Evolutionary conservation across 2,888 invertebrate species (phyloP).

Genomic region (Lasius platythorax): DNA sequence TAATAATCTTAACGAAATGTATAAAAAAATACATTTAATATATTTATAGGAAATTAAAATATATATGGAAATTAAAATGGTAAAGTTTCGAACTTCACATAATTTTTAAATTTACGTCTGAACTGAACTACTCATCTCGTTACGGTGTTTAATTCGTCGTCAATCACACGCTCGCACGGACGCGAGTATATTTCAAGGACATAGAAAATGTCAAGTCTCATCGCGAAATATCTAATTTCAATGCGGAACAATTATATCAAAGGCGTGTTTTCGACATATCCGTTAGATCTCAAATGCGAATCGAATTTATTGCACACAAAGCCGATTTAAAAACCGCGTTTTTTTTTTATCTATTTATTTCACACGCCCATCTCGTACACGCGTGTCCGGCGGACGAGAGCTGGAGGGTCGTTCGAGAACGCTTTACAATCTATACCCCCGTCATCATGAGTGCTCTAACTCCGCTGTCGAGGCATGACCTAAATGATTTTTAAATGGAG

Average conservation of each 20-base stretch:
- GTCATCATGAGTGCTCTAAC: slow-evolving; percentile 69
- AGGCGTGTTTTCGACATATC: slow-evolving; percentile 33
- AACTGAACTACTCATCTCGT: neutral
- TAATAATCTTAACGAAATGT: too few relatives aligned
- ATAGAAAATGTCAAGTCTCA: slow-evolving; percentile 10
- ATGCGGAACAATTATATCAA: slow-evolving; percentile 34
- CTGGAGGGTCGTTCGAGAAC: slow-evolving; percentile 64
- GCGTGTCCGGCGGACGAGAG: slow-evolving; percentile 62
- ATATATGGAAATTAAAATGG: neutral
- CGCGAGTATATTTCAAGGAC: neutral
- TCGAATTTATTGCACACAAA: slow-evolving; percentile 61
- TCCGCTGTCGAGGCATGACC: slow-evolving; percentile 68
- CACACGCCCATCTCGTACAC: slow-evolving; percentile 58
- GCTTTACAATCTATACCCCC: slow-evolving; percentile 67
- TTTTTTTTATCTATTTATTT: slow-evolving; percentile 63
- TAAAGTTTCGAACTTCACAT: neutral
- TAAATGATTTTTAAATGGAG: slow-evolving; percentile 72
- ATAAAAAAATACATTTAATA: too few relatives aligned
- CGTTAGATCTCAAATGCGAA: slow-evolving; percentile 63
- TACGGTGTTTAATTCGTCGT: neutral
- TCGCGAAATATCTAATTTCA: slow-evolving; percentile 46
- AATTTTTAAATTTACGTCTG: neutral
- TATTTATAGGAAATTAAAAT: too few relatives aligned
- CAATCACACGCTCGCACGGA: neutral
- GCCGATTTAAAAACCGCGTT: slow-evolving; percentile 58